A percentile compares a stretch with the other conserved stretches of the same genome.
phyloP scores from a whole-genome alignment of 2,888 invertebrate species.

The Neuroscelio doddi region DNA sequence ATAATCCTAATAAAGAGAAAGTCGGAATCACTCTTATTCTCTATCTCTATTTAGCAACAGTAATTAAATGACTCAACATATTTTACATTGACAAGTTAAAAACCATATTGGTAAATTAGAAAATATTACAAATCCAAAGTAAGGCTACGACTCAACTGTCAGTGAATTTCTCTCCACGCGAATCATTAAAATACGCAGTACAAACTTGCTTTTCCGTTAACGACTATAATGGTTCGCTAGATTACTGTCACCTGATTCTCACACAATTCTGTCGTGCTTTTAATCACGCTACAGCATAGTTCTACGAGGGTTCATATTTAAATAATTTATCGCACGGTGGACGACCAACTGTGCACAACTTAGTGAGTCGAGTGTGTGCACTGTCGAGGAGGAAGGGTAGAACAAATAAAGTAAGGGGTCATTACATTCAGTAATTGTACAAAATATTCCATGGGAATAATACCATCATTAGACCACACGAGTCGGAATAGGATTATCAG shows the following conservation, averaged over 20 bases:
- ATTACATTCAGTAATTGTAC: constrained; percentile 48
- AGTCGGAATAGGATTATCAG: constrained; percentile 40
- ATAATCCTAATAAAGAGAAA: too few relatives aligned
- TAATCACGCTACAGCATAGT: constrained; percentile 34
- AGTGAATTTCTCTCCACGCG: too few relatives aligned
- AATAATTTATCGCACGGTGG: constrained; percentile 45
- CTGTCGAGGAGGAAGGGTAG: constrained; percentile 46
- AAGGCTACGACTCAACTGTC: too few relatives aligned
- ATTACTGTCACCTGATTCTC: constrained; percentile 24
- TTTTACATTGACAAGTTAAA: too few relatives aligned
- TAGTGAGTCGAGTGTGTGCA: constrained; percentile 14
- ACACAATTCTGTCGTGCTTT: constrained; percentile 39
- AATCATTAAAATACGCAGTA: too few relatives aligned
- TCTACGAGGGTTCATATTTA: constrained; percentile 34
- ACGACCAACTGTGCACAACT: constrained; percentile 42
- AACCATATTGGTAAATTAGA: too few relatives aligned
- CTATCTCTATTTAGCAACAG: too few relatives aligned
- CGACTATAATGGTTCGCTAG: not conserved
- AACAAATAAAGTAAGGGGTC: constrained; percentile 47
- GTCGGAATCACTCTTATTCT: too few relatives aligned
- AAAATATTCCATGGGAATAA: constrained; percentile 49
- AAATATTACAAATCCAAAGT: too few relatives aligned
- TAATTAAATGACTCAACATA: too few relatives aligned
- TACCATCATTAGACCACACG: constrained; percentile 42
- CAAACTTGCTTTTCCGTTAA: too few relatives aligned